Evolutionary conservation across 2,888 invertebrate genomes (phyloP), one percentile per base, ranked within the genome.

Genomic region (Podotricha telesiphe): DNA sequence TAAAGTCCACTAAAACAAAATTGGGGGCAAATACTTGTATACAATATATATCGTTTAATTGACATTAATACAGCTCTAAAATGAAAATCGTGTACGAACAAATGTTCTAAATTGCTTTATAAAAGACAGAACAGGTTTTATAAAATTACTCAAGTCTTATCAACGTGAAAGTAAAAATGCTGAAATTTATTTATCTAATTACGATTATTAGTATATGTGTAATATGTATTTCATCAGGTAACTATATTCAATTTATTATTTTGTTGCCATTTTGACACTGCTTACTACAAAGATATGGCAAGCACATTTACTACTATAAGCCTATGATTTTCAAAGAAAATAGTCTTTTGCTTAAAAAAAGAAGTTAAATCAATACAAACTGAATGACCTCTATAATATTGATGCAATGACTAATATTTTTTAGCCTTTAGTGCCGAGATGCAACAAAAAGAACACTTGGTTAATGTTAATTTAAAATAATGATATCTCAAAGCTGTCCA

Each of bases 221-320:
- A 15, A 58, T 20, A 58, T 58, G 58, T 22, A 40, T 15, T 42
- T 42, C n/a, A 58, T 42, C 58, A 58, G 58, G 58, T 58, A 20
- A 28, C n/a, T 53, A 42, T 58, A 42, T 20, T 1, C 17, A 20
- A 2, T 51, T 20, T 45, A 28, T 15, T 51, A 15, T 22, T 28
- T n/a, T 51, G 13, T 45, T 28, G 6, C 2, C 28, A 28, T 4
- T 2, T 28, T 4, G 28, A 28, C 6, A 6, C 2, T 28, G 28
- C 6, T 6, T 28, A 28, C 28, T 28, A 6, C 6, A 28, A 28
- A 28, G 28, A 6, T 28, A 28, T 28, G 28, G 28, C 28, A 28
- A 6, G 28, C 28, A 28, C 3, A 28, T 28, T 28, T 28, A 28
- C 28, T 2, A 28, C 6, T 6, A 4, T 28, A 28, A 28, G 6